phyloP scores from a whole-genome alignment of 2,888 invertebrate species.

The Habroteleia sp. region DNA sequence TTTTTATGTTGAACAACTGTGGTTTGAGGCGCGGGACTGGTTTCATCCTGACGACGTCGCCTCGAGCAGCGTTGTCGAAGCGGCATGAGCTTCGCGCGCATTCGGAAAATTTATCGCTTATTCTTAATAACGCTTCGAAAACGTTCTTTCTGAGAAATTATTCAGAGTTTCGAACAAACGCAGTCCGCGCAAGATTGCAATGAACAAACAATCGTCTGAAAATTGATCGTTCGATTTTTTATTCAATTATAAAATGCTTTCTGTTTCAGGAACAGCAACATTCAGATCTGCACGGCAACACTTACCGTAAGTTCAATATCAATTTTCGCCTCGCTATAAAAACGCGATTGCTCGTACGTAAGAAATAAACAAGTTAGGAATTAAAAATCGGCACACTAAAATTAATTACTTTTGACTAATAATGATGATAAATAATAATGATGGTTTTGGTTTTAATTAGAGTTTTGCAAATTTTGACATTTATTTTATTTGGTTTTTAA shows the following conservation, averaged over 20 bases:
- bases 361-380: too few relatives aligned
- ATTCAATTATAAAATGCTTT: slow-evolving; percentile 37
- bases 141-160: not conserved
- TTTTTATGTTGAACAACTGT: slow-evolving; percentile 52
- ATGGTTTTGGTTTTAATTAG: too few relatives aligned
- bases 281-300: slow-evolving; percentile 77
- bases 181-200: not conserved
- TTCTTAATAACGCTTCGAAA: slow-evolving; percentile 15
- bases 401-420: slow-evolving; percentile 3
- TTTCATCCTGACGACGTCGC: slow-evolving; percentile 79
- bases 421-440: too few relatives aligned
- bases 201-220: too few relatives aligned
- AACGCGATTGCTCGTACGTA: too few relatives aligned
- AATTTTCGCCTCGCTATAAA: too few relatives aligned
- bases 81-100: slow-evolving; percentile 71
- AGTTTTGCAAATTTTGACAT: too few relatives aligned
- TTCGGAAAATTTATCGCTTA: slow-evolving; percentile 38
- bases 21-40: slow-evolving; percentile 60
- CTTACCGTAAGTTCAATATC: slow-evolving; percentile 75
- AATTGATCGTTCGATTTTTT: not conserved
- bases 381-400: too few relatives aligned
- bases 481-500: too few relatives aligned
- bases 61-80: slow-evolving; percentile 77
- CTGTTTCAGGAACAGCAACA: slow-evolving; percentile 76
- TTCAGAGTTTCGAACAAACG: not conserved